Conservation (phyloP, 2,888 invertebrate genomes). For the Ectobius pallidus region DNA sequence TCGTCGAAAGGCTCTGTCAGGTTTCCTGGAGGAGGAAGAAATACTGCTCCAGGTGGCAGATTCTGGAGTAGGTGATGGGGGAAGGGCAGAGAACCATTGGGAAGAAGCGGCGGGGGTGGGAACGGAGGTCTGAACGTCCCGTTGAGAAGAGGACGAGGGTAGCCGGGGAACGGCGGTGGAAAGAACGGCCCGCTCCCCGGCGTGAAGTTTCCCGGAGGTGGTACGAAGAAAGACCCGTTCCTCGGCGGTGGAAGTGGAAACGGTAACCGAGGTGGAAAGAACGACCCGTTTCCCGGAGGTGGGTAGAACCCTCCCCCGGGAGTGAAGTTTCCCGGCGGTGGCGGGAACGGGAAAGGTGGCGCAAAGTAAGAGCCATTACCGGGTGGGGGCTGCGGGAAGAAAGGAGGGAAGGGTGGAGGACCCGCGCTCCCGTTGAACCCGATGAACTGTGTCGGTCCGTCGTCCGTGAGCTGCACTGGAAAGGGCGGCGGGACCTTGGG, state of each 20-base stretch:
- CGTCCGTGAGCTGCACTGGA: conserved; percentile 86
- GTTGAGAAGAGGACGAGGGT: conserved; percentile 61
- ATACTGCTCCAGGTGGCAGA: conserved; percentile 67
- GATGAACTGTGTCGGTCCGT: conserved; percentile 86
- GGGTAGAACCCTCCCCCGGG: conserved; percentile 61
- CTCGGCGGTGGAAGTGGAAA: conserved; percentile 40
- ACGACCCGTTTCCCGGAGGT: conserved; percentile 55
- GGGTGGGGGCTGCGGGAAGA: conserved; percentile 55
- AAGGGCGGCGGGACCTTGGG: conserved; percentile 91
- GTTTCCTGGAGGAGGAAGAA: conserved; percentile 63
- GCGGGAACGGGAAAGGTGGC: conserved; percentile 49
- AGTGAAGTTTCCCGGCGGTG: conserved; percentile 52
- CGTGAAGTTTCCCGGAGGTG: conserved; percentile 64
- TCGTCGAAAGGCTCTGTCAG: conserved; percentile 81
- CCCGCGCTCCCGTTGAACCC: conserved; percentile 46
- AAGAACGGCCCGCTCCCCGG: conserved; percentile 69
- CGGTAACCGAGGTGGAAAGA: conserved; percentile 38
- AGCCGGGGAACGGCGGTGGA: conserved; percentile 61
- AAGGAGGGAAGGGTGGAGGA: conserved; percentile 58
- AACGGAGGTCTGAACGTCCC: conserved; percentile 56
- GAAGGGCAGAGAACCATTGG: conserved; percentile 37
- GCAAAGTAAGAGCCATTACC: conserved; percentile 33
- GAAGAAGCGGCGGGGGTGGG: conserved; percentile 54
- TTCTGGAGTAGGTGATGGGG: conserved; percentile 57
- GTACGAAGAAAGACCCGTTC: conserved; percentile 51